These are phyloP conservation scores for Tetragnatha versicolor DNA, from an alignment of 1,140 invertebrate species.

Conservation along the genomic window DNA sequence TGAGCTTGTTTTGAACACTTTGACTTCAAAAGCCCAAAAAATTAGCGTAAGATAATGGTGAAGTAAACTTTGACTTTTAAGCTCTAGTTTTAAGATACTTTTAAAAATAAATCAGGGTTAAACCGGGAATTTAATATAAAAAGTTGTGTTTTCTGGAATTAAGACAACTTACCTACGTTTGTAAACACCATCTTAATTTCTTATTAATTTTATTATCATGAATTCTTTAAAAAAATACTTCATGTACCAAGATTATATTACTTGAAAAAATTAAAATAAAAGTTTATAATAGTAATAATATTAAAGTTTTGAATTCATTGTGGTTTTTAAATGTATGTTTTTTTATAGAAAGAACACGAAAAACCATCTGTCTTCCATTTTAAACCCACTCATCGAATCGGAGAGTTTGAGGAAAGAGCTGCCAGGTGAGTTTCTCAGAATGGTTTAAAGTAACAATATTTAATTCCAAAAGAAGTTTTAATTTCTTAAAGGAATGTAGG, in stretches of 20 bases:
- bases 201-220: no score
- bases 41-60: no score
- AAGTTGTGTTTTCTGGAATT: no score
- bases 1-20: no score
- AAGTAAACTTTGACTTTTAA: no score
- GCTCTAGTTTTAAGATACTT: no score
- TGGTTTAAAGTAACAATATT: background rate
- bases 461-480: background rate
- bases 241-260: background rate
- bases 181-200: background rate
- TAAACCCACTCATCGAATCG: conserved; percentile 29
- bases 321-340: background rate
- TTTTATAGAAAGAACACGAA: conserved; percentile 29
- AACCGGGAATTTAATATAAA: no score
- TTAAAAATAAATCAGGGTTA: no score
- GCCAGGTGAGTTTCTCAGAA: conserved; percentile 25
- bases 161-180: background rate
- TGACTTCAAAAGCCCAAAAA: no score
- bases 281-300: background rate
- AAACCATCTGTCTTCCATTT: conserved; percentile 39
- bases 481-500: background rate
- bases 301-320: background rate
- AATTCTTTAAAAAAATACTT: no score
- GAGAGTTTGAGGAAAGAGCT: conserved; percentile 33
- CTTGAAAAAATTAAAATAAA: background rate